Percentiles rank a stretch among this genome's conserved stretches.
Conservation (phyloP, 2,797 vertebrate species). For the Petrocephalus schoutedeni region DNA sequence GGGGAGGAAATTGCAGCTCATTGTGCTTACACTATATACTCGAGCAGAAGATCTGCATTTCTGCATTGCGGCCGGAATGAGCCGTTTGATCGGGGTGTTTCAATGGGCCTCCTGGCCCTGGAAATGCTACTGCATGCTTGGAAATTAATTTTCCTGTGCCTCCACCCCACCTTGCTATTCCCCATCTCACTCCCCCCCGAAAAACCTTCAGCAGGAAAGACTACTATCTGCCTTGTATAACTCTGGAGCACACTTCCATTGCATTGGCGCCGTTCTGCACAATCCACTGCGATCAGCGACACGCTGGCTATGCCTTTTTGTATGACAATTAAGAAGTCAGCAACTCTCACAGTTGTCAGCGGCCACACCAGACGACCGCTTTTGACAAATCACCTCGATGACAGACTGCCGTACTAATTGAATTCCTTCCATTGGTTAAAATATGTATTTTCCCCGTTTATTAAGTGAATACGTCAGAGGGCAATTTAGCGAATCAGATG, state of each 20-base stretch:
- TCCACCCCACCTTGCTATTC: not conserved
- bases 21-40: not conserved
- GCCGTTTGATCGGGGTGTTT: not conserved
- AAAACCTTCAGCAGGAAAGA: not conserved
- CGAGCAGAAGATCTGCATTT: not conserved
- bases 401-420: not conserved
- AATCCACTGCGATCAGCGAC: not conserved
- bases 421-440: not conserved
- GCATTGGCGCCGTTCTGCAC: not conserved
- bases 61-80: not conserved
- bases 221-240: not conserved
- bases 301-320: not conserved
- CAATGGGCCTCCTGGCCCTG: not conserved
- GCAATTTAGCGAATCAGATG: not conserved
- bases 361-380: not conserved
- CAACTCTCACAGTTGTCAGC: not conserved
- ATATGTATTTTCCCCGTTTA: not conserved
- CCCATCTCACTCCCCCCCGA: not conserved
- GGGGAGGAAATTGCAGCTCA: conserved; percentile 6
- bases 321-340: conserved; percentile 6
- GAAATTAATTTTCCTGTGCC: not conserved
- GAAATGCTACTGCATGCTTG: not conserved
- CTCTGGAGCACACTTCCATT: not conserved
- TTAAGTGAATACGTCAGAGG: not conserved
- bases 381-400: not conserved